These are phyloP conservation scores for Salminus brasiliensis DNA, from an alignment of 2,113 vertebrate species.

Conservation along the genomic window DNA sequence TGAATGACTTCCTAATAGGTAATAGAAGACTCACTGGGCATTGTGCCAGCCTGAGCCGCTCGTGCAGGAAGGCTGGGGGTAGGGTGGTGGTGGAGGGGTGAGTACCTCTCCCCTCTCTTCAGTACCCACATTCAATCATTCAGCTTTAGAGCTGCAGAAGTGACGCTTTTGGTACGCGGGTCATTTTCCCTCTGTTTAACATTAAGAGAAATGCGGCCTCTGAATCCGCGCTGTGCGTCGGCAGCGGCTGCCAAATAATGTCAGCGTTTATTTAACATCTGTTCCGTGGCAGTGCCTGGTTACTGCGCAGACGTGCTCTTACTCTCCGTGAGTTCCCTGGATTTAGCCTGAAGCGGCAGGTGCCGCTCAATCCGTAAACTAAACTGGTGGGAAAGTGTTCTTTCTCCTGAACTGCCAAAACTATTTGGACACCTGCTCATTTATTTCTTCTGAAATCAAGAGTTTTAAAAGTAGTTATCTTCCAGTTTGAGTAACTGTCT, in stretches of 20 bases:
- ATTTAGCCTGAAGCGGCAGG: too few species aligned
- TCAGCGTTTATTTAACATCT: slow-evolving; percentile 35
- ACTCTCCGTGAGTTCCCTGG: not conserved
- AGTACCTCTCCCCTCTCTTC: slow-evolving; percentile 7
- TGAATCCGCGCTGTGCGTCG: too few species aligned
- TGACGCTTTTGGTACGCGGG: slow-evolving; percentile 1
- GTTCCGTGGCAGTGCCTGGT: not conserved
- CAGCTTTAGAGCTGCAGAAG: slow-evolving; percentile 6
- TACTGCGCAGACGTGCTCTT: slow-evolving; percentile 4
- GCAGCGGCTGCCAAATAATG: slow-evolving; percentile 19
- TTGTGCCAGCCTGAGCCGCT: slow-evolving; percentile 40
- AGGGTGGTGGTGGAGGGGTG: too few species aligned
- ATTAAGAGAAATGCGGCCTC: slow-evolving; percentile 14
- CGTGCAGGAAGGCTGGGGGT: too few species aligned
- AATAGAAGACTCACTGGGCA: slow-evolving; percentile 59
- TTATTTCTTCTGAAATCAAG: too few species aligned
- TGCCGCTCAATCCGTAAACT: too few species aligned
- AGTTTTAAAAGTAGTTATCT: too few species aligned
- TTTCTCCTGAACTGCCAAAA: too few species aligned
- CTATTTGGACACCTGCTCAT: too few species aligned
- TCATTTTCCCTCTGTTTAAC: slow-evolving; percentile 2
- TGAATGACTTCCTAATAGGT: slow-evolving; percentile 52
- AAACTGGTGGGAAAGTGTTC: too few species aligned
- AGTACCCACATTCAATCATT: slow-evolving; percentile 17
- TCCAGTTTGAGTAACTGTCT: too few species aligned